Percentiles rank a stretch among this genome's conserved stretches.
Evolutionary conservation across 2,113 vertebrate species (phyloP).

Genomic region (Micronisus gabar): DNA sequence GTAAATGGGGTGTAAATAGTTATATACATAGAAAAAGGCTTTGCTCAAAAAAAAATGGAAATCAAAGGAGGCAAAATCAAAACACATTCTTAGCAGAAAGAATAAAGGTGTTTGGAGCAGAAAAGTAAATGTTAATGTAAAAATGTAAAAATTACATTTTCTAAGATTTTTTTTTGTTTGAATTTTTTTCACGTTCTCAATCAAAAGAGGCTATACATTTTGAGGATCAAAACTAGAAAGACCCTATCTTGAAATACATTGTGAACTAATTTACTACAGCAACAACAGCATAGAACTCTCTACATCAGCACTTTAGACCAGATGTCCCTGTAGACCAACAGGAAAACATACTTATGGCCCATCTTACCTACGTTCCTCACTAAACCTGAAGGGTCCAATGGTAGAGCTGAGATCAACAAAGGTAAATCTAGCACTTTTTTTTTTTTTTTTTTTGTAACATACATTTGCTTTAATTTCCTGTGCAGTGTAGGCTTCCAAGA

Average conservation of each 20-base stretch:
- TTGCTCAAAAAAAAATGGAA: neutral
- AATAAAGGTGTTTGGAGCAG: neutral
- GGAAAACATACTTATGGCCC: neutral
- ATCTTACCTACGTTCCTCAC: neutral
- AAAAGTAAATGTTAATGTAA: no score
- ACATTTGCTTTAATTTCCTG: neutral
- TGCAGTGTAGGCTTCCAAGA: neutral
- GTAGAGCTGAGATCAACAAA: neutral
- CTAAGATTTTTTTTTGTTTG: neutral
- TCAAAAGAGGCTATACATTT: neutral
- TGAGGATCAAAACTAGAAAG: neutral
- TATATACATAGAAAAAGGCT: neutral
- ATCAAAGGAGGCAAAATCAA: neutral
- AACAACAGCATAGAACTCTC: neutral
- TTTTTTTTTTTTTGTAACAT: neutral
- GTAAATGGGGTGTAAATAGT: neutral
- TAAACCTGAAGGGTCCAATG: neutral
- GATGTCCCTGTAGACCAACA: neutral
- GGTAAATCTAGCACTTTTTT: neutral
- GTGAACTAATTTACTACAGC: neutral
- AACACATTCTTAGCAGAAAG: neutral
- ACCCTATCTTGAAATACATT: neutral
- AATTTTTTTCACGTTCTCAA: neutral
- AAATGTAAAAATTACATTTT: neutral
- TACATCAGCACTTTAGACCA: neutral